phyloP scores from a whole-genome alignment of 1,140 invertebrate species.

The Bombus balteatus region DNA sequence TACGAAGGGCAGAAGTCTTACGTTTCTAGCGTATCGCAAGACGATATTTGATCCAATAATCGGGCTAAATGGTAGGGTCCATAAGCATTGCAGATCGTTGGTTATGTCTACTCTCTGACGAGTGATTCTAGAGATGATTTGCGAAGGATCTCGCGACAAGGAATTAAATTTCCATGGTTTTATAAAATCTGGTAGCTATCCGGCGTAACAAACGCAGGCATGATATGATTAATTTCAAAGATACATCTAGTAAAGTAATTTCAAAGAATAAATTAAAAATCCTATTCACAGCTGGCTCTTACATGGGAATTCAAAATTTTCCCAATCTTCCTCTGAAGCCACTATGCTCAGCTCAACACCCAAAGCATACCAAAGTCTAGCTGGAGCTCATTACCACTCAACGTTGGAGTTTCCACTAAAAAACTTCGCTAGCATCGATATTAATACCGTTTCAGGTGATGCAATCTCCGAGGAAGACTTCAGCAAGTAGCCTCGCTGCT shows the following conservation, averaged over 20 bases:
- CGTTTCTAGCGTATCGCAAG: neutral
- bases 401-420: neutral
- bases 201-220: too few species aligned
- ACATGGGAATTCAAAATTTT: neutral
- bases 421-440: neutral
- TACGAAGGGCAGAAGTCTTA: neutral
- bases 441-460: neutral
- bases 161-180: neutral
- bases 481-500: too few species aligned
- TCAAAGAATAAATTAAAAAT: neutral
- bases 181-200: neutral
- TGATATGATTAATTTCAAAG: too few species aligned
- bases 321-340: neutral
- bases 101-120: too few species aligned
- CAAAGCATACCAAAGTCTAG: too few species aligned
- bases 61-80: too few species aligned
- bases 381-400: neutral
- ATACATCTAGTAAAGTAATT: too few species aligned
- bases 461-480: too few species aligned
- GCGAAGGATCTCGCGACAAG: neutral
- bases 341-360: rapidly evolving
- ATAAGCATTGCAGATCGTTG: too few species aligned
- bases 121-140: too few species aligned
- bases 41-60: neutral
- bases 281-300: neutral